Evolutionary conservation across 2,797 vertebrate genomes (phyloP).

Genomic region (Trichosurus vulpecula): DNA sequence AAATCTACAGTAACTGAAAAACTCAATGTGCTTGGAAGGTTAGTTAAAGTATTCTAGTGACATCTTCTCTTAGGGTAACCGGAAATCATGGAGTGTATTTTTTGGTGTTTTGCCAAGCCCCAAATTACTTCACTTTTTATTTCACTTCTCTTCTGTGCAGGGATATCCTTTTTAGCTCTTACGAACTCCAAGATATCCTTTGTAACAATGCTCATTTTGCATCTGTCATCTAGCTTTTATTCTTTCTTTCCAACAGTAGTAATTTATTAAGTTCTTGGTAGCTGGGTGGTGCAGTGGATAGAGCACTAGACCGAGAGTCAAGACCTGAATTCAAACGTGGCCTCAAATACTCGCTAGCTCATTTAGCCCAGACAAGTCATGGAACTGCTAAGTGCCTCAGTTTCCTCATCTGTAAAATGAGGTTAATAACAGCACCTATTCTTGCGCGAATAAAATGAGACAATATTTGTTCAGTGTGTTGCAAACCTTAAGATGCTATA

Average conservation of each 20-base stretch:
- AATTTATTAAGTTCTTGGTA: not conserved
- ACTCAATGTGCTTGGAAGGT: not conserved
- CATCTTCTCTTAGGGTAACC: conserved; percentile 25
- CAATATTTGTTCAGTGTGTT: not conserved
- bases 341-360: not conserved
- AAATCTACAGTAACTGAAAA: conserved; percentile 49
- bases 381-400: not conserved
- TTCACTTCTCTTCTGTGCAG: not conserved
- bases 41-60: conserved; percentile 23
- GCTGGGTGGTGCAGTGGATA: not conserved
- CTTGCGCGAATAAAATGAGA: not conserved
- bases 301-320: conserved; percentile 2
- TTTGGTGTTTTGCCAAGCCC: not conserved
- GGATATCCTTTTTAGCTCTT: conserved; percentile 4
- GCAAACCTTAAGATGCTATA: not conserved
- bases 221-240: not conserved
- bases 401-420: conserved; percentile 35
- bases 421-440: conserved; percentile 6
- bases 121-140: not conserved
- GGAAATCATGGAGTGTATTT: not conserved
- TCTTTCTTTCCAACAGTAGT: conserved; percentile 1
- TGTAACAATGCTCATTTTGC: not conserved
- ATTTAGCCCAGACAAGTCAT: conserved; percentile 1
- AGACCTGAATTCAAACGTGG: not conserved
- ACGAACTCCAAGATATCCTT: conserved; percentile 8